Base-by-base conservation (phyloP, 2,113 vertebrate genomes). In the Orientallactaga bullata region DNA sequence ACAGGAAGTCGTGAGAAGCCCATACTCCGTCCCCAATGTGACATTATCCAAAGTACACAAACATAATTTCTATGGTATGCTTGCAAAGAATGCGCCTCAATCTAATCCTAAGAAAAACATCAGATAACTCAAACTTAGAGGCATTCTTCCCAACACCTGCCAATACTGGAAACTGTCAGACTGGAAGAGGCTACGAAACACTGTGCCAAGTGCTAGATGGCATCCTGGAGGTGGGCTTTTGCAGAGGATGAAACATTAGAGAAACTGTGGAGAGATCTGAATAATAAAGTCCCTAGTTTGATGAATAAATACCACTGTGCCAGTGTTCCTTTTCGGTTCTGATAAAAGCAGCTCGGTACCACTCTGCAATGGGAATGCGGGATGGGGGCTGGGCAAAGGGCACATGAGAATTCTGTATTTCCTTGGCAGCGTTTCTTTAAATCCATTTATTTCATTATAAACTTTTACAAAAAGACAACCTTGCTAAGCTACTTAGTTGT, bases 381-480 rank as follows among this genome's bases (percentile, higher is more conserved):
- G 85, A 11, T 2, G 26, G 23, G 84, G 35, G 28, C 35, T 78
- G 9, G 1, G 24, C 78, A 55, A 82, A 76, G 39, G 42, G 17
- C 9, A 68, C 69, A n/a, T 87, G n/a, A 55, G 93, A 91, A 79
- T 63, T 15, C 69, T 47, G 87, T 55, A 55, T 16, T 55, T 15
- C 55, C 55, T 55, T 55, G 55, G 55, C 55, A 16, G 55, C 55
- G 7, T 55, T 13, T 55, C 55, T 55, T 55, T 55, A 12, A 55
- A 55, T 55, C 55, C 10, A 89, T 47, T 65, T 74, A 94, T 42
- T 88, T 91, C 58, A 92, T 95, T 90, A 88, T 42, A 68, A 32
- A 55, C 55, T 26, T 17, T 84, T 69, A 74, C 69, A 65, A 7
- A 86, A 81, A 47, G 10, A 23, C n/a, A 88, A 77, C 32, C 51